Evolutionary conservation across 2,888 invertebrate genomes (phyloP).

Genomic region (Agrotis ipsilon): DNA sequence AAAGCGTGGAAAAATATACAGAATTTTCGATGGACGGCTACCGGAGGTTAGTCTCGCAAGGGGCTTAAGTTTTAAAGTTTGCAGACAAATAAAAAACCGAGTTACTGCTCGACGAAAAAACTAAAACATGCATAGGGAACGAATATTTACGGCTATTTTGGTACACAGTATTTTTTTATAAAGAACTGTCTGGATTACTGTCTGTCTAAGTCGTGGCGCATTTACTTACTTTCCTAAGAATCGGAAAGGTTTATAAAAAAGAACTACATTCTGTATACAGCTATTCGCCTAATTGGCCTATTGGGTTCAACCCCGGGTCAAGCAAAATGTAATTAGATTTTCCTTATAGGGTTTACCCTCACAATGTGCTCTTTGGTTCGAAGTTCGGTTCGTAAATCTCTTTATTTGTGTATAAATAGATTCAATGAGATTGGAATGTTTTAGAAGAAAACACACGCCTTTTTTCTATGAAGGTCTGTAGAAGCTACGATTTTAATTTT

Average conservation of each 20-base stretch:
- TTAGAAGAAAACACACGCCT: too few relatives aligned
- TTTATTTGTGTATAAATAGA: slow-evolving; percentile 17
- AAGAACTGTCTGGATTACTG: background rate
- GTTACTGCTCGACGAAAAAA: background rate
- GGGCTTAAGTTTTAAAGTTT: slow-evolving; percentile 6
- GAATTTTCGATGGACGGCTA: too few relatives aligned
- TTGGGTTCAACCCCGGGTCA: slow-evolving; percentile 38
- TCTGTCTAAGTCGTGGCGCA: background rate
- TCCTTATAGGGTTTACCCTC: slow-evolving; percentile 37
- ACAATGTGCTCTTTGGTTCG: slow-evolving; percentile 23
- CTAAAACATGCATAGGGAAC: slow-evolving; percentile 1
- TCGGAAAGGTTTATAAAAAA: slow-evolving; percentile 8
- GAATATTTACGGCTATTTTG: background rate
- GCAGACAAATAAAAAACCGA: background rate
- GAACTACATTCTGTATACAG: slow-evolving; percentile 23
- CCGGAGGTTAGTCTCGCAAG: too few relatives aligned
- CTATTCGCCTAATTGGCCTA: slow-evolving; percentile 44
- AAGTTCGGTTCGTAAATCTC: slow-evolving; percentile 33
- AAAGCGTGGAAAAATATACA: background rate
- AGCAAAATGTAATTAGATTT: slow-evolving; percentile 44
- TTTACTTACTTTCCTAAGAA: background rate
- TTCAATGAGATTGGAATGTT: background rate
- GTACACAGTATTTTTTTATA: background rate
- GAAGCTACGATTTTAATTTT: too few relatives aligned
- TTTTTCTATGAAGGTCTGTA: too few relatives aligned